phyloP scores from a whole-genome alignment of 2,113 vertebrate genomes.

The Colius striatus region DNA sequence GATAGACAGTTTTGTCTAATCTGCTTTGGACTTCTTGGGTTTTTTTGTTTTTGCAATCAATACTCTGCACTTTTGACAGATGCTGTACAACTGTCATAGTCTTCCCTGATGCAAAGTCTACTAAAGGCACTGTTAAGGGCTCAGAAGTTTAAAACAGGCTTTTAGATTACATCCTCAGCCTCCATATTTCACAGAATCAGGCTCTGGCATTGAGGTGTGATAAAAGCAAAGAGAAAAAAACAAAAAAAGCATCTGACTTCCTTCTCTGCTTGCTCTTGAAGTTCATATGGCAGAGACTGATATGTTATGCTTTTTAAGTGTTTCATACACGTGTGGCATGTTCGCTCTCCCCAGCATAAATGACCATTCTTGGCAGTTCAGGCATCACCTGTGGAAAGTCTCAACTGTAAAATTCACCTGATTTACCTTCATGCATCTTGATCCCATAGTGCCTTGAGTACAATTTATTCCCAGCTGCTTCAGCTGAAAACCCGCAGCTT shows the following conservation, averaged over 20 bases:
- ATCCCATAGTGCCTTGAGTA: background rate
- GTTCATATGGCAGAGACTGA: background rate
- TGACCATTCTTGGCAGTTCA: background rate
- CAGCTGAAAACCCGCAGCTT: background rate
- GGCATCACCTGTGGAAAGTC: fast-evolving
- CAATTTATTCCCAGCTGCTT: background rate
- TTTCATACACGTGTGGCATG: background rate
- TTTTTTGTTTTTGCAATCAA: background rate
- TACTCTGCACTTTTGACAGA: background rate
- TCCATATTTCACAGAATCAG: background rate
- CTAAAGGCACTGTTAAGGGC: background rate
- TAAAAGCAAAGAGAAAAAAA: background rate
- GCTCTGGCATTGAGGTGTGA: background rate
- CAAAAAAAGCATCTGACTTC: background rate
- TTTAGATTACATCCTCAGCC: background rate
- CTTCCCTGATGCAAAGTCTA: background rate
- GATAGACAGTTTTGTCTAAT: background rate
- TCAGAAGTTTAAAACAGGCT: background rate
- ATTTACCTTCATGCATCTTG: background rate
- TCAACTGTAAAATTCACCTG: background rate
- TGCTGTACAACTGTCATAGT: background rate
- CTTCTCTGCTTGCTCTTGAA: background rate
- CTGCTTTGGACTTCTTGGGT: background rate
- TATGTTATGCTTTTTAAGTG: background rate
- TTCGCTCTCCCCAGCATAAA: background rate